These are phyloP conservation scores for Chrysogorgia sp. DNA, from an alignment of 92 coral and sea anemone genomes.

Conservation along the genomic window DNA sequence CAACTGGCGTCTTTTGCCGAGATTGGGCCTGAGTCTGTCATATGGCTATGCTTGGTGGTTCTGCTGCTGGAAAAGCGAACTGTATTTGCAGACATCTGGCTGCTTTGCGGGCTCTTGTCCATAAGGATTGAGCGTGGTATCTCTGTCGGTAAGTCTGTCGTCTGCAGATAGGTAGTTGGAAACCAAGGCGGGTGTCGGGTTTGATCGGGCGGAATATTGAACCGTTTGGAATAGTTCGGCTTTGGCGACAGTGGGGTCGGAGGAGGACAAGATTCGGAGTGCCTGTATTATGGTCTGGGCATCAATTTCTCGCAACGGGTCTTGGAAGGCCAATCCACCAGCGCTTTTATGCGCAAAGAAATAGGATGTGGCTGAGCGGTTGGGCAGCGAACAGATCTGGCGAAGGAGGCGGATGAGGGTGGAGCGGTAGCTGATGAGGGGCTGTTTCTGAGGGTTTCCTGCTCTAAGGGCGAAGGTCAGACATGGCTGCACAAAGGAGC, in stretches of 20 bases:
- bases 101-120: not conserved
- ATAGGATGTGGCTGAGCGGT: not conserved
- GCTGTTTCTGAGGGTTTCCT: too few relatives aligned
- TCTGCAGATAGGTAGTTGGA: slow-evolving; percentile 2
- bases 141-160: not conserved
- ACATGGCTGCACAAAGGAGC: too few relatives aligned
- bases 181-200: not conserved
- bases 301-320: not conserved
- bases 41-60: not conserved
- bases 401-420: too few relatives aligned
- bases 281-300: not conserved
- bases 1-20: not conserved
- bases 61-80: not conserved
- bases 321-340: not conserved
- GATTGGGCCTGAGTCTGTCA: not conserved
- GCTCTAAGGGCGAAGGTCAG: too few relatives aligned
- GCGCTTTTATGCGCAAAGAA: not conserved
- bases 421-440: too few relatives aligned
- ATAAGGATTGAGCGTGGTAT: not conserved
- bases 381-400: not conserved
- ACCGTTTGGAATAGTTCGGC: not conserved
- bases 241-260: not conserved
- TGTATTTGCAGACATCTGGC: too few relatives aligned
- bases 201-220: not conserved
- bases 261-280: not conserved